Evolutionary conservation across 1,140 invertebrate genomes (phyloP), one percentile per base, ranked within the genome.

Genomic region (Halotydeus destructor): DNA sequence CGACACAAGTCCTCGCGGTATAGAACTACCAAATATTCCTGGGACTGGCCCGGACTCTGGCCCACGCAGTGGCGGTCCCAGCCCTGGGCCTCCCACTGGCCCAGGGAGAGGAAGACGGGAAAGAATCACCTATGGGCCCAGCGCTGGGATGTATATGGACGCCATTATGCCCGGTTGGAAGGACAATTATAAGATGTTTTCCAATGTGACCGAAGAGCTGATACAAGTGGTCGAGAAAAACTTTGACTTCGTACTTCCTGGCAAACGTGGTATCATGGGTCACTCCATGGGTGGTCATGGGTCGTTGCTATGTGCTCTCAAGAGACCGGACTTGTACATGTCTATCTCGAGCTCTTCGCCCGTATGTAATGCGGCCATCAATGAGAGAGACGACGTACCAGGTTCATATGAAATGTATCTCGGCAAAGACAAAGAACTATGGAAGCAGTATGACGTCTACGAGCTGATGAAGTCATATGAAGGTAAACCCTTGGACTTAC

Each of bases 201-300:
- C 78, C 33, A 98, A 98, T 55, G 63, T 98, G n/a, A 86, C 82
- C 6, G 70, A 74, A 51, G 93, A 98, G 26, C 41, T 55, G 38
- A 35, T 41, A n/a, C 23, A 38, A 26, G 37, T 52, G 11, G 33
- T 53, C 24, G 47, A 44, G 24, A 18, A 42, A 31, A 49, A 53
- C 31, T 52, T 52, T 19, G n/a, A 41, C 8, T 44, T 28, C 9
- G 37, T 44, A 3, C 33, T 48, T 3, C 16, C 22, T 21, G 33
- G 33, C 22, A 14, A 24, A n/a, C 33, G 38, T 16, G 34, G 43
- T 12, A 50, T 54, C 31, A 43, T 44, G 2, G 49, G 47, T 30
- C 53, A 54, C 53, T 86, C 85, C 56, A 94, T 96, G 88, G 89
- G 89, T 39, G 89, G 91, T 41, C 88, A 94, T 65, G 93, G 93